These are phyloP conservation scores for Lepilemur ruficaudatus DNA, from an alignment of 2,797 vertebrate genomes.

Conservation along the genomic window DNA sequence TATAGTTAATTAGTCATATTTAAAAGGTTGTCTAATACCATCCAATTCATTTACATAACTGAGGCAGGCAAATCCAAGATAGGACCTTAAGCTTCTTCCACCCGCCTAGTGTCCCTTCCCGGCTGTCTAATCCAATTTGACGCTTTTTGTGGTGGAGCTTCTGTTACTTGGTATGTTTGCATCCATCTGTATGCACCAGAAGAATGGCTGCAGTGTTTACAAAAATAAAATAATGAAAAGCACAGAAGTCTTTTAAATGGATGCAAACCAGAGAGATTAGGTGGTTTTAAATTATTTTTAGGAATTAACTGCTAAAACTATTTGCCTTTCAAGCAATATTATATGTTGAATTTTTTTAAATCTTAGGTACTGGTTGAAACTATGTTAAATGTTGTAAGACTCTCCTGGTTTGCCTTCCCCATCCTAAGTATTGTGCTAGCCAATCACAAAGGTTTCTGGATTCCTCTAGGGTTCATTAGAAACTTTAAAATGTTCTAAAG, in stretches of 20 bases:
- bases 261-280: neutral
- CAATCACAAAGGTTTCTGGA: neutral
- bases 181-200: neutral
- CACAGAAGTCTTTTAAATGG: neutral
- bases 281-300: constrained; percentile 1
- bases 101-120: constrained; percentile 6
- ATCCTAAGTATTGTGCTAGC: neutral
- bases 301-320: neutral
- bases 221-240: constrained; percentile 47
- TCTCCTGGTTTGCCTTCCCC: neutral
- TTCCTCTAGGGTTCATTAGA: neutral
- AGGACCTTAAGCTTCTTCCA: constrained; percentile 40
- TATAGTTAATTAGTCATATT: constrained; percentile 74
- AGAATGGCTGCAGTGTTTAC: constrained; percentile 45
- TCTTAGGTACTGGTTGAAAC: neutral
- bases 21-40: constrained; percentile 57
- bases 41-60: constrained; percentile 69
- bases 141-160: neutral
- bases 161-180: constrained; percentile 46
- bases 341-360: neutral
- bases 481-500: neutral
- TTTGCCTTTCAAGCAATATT: neutral
- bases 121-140: constrained; percentile 72
- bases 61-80: constrained; percentile 41
- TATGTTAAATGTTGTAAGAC: neutral